Conservation (phyloP, 2,797 vertebrate genomes). For the Ciconia nigra region DNA sequence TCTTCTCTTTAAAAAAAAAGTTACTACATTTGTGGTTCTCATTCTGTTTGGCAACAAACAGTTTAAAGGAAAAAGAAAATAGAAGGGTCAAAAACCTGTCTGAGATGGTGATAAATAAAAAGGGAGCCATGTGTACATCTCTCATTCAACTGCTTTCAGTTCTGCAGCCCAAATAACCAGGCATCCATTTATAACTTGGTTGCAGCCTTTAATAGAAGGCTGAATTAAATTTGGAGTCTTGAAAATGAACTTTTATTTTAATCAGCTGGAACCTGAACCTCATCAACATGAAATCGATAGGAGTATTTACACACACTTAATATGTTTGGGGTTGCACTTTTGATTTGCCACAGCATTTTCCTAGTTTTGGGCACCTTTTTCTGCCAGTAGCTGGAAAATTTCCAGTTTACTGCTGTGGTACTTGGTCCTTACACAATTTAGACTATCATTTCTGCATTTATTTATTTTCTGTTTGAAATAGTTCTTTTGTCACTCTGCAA, state of each 20-base stretch:
- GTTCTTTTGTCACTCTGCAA: background rate
- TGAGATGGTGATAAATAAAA: background rate
- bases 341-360: background rate
- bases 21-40: background rate
- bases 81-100: background rate
- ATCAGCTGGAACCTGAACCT: background rate
- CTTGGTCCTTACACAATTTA: background rate
- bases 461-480: background rate
- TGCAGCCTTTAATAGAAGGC: background rate
- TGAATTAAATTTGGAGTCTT: slow-evolving; percentile 1
- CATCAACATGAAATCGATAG: background rate
- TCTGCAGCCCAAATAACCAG: background rate
- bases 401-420: background rate
- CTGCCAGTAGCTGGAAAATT: background rate
- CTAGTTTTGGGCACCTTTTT: background rate
- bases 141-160: background rate
- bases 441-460: background rate
- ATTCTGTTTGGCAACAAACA: background rate
- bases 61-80: background rate
- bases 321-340: background rate
- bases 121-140: background rate
- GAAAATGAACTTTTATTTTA: slow-evolving; percentile 11
- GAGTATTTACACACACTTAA: background rate
- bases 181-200: background rate
- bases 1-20: background rate